phyloP scores from a whole-genome alignment of 2,888 invertebrate species.

The Lasioglossum vierecki region DNA sequence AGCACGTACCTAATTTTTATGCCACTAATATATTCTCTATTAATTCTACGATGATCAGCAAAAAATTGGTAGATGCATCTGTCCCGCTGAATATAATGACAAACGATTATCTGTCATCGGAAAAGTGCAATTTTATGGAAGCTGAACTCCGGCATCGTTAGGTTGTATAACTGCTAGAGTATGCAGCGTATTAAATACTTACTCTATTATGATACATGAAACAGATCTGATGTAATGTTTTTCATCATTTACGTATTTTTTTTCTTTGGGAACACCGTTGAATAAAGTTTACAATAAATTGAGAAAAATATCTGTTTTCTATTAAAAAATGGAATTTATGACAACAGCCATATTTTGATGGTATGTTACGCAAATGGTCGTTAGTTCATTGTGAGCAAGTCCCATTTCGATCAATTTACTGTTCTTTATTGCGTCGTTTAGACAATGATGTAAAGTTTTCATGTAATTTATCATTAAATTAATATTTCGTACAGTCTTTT shows the following conservation, averaged over 20 bases:
- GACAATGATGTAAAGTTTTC: not conserved
- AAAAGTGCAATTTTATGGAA: constrained; percentile 33
- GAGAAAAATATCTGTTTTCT: not conserved
- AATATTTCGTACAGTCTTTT: not conserved
- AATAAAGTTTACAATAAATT: not conserved
- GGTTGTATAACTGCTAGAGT: constrained; percentile 21
- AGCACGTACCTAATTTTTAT: not conserved
- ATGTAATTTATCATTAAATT: not conserved
- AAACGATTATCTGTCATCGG: constrained; percentile 20
- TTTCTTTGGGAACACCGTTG: not conserved
- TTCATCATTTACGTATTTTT: not conserved
- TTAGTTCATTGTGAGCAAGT: not conserved
- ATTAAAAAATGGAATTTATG: not conserved
- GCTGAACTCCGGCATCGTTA: constrained; percentile 23
- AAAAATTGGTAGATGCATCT: not conserved
- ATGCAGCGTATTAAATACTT: constrained; percentile 15
- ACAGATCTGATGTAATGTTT: not conserved
- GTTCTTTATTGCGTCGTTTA: not conserved
- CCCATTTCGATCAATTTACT: not conserved
- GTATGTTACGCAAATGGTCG: not conserved
- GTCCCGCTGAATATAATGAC: constrained; percentile 25
- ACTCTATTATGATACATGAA: constrained; percentile 15
- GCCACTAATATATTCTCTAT: not conserved
- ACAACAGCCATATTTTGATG: not conserved
- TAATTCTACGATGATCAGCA: not conserved